These are phyloP conservation scores for Empidonax traillii DNA, from an alignment of 2,113 vertebrate species.

Conservation along the genomic window DNA sequence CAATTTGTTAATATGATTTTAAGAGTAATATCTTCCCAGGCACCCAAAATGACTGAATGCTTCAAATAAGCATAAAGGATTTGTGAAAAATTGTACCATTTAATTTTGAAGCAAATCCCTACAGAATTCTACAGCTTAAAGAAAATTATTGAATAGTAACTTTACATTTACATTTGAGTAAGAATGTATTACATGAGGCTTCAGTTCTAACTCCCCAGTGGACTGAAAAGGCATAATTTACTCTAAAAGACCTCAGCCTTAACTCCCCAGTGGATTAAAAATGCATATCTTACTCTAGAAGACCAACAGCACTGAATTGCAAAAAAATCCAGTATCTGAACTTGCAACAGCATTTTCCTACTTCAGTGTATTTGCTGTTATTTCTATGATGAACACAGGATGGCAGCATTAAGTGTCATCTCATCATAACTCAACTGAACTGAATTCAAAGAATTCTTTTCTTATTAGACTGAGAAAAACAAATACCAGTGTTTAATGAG, in stretches of 20 bases:
- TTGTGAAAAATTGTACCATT: background rate
- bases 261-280: background rate
- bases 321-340: background rate
- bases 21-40: background rate
- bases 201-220: background rate
- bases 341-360: background rate
- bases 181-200: background rate
- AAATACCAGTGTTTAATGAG: background rate
- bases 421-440: background rate
- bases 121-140: background rate
- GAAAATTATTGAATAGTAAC: background rate
- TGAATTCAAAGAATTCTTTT: background rate
- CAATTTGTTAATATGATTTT: background rate
- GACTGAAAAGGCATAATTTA: background rate
- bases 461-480: background rate
- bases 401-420: conserved; percentile 35
- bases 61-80: conserved; percentile 21
- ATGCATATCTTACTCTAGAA: background rate
- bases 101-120: conserved; percentile 20
- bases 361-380: background rate
- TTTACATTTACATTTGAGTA: background rate
- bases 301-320: background rate
- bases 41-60: background rate
- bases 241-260: background rate
- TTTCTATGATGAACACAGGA: conserved; percentile 18